phyloP scores from a whole-genome alignment of 2,888 invertebrate genomes.

The Neocrepidodera transversa region DNA sequence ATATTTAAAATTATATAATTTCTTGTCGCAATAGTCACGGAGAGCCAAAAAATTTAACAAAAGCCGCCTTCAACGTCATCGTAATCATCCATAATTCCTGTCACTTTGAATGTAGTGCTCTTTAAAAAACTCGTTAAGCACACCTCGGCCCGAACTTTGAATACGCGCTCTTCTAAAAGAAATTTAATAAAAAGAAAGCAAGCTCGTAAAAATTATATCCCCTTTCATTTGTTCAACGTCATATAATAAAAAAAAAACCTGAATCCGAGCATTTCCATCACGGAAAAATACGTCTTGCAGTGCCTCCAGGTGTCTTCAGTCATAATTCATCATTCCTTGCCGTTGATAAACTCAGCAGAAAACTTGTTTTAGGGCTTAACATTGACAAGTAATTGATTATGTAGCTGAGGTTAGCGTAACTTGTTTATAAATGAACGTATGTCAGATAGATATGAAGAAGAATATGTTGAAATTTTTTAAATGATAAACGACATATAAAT shows the following conservation, averaged over 20 bases:
- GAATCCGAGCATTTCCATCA: conserved; percentile 23
- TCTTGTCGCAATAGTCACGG: background rate
- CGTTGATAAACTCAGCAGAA: conserved; percentile 46
- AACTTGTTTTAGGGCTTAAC: conserved; percentile 33
- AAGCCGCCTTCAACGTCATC: background rate
- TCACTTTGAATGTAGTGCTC: conserved; percentile 17
- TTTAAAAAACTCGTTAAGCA: conserved; percentile 21
- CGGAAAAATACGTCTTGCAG: conserved; percentile 18
- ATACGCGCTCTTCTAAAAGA: conserved; percentile 8
- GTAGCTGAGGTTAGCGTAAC: conserved; percentile 21
- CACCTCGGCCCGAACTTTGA: conserved; percentile 14
- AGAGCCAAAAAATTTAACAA: conserved; percentile 2
- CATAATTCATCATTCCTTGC: conserved; percentile 54
- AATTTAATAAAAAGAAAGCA: conserved; percentile 11
- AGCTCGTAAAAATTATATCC: conserved; percentile 20
- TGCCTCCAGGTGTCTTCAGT: conserved; percentile 47
- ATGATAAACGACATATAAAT: background rate
- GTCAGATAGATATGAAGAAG: conserved; percentile 11
- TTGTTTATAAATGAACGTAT: conserved; percentile 28
- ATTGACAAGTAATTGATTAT: conserved; percentile 35
- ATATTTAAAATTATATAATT: background rate
- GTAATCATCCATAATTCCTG: conserved; percentile 18
- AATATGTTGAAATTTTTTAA: conserved; percentile 9
- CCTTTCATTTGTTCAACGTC: conserved; percentile 28
- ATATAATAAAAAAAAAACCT: conserved; percentile 34